Evolutionary conservation across 2,888 invertebrate species (phyloP).

Genomic region (Pasiphila rectangulata): DNA sequence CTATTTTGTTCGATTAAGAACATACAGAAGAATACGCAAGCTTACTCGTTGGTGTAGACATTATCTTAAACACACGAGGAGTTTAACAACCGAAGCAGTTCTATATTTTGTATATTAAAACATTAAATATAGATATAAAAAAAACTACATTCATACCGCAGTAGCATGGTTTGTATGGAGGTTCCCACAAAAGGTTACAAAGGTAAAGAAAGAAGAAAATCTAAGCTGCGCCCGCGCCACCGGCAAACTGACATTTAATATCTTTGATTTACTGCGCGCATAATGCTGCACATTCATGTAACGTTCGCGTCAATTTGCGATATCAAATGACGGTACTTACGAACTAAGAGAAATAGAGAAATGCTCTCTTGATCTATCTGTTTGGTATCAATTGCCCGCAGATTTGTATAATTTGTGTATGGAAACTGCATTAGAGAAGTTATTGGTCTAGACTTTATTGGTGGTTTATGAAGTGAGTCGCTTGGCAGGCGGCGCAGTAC

Average conservation of each 20-base stretch:
- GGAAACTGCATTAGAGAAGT: no score
- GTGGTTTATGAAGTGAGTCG: background rate
- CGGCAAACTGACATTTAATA: background rate
- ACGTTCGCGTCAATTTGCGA: conserved; percentile 16
- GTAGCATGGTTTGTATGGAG: no score
- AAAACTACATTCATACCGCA: no score
- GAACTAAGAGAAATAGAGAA: conserved; percentile 12
- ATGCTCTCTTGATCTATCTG: conserved; percentile 1
- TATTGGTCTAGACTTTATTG: background rate
- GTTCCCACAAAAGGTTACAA: no score
- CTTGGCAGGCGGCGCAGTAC: background rate
- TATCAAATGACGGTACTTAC: conserved; percentile 15
- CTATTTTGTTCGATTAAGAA: no score
- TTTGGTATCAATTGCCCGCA: conserved; percentile 1
- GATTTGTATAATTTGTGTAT: conserved; percentile 1
- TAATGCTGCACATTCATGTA: conserved; percentile 20
- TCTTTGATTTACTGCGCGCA: conserved; percentile 31
- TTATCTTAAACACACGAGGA: no score
- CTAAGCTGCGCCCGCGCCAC: background rate
- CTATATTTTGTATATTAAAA: no score
- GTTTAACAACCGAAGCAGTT: no score
- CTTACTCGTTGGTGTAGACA: no score
- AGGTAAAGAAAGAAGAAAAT: background rate
- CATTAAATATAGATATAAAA: no score
- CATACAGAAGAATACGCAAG: no score